Conservation (phyloP, 2,113 vertebrate species). For the Calyptommatus sinebrachiatus region DNA sequence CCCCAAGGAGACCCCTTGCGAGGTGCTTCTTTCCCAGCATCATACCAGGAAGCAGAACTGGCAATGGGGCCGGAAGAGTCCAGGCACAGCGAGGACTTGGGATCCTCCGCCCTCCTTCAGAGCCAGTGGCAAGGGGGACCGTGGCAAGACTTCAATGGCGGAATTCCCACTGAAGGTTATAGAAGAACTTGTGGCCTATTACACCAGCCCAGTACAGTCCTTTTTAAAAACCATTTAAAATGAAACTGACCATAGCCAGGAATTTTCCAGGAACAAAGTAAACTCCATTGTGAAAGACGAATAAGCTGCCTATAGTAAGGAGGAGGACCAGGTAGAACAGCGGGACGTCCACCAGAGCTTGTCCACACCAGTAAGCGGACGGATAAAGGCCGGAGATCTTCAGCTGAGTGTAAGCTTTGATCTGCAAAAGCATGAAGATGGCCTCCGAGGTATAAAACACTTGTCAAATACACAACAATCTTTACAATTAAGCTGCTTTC, state of each 20-base stretch:
- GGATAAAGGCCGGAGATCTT: conserved; percentile 91
- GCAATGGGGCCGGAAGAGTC: too few relatives aligned
- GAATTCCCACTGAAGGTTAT: too few relatives aligned
- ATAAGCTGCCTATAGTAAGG: conserved; percentile 84
- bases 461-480: accelerated
- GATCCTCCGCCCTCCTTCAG: too few relatives aligned
- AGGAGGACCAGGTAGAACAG: conserved; percentile 85
- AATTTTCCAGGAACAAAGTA: conserved; percentile 83
- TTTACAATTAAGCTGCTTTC: accelerated
- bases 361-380: conserved; percentile 94
- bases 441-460: neutral
- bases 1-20: too few relatives aligned
- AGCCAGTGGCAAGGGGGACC: too few relatives aligned
- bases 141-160: too few relatives aligned
- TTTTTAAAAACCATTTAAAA: neutral
- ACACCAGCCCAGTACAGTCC: too few relatives aligned
- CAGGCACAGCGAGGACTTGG: too few relatives aligned
- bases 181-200: too few relatives aligned
- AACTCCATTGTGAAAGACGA: conserved; percentile 84
- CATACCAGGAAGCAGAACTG: too few relatives aligned
- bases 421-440: conserved; percentile 65
- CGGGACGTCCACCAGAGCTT: conserved; percentile 85
- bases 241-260: conserved; percentile 81
- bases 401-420: conserved; percentile 90
- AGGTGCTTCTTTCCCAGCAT: too few relatives aligned